Conservation (phyloP, 1,140 invertebrate genomes). For the Drosophila guanche region DNA sequence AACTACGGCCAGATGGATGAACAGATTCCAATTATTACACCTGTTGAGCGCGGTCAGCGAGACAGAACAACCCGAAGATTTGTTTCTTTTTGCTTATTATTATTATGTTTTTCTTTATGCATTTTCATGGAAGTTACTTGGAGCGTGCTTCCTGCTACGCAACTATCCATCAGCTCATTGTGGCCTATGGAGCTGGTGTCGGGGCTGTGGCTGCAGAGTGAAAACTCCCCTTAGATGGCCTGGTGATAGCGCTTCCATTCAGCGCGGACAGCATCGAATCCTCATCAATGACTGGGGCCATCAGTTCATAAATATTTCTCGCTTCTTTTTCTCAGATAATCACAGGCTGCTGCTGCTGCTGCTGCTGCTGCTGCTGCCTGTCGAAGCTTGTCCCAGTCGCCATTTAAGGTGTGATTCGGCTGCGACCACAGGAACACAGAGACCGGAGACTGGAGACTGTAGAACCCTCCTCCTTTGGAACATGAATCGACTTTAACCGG, state of each 20-base stretch:
- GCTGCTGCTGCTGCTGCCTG: conserved; percentile 57
- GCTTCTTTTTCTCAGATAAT: conserved; percentile 66
- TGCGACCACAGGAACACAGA: conserved; percentile 2
- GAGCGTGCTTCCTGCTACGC: conserved; percentile 77
- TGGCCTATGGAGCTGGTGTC: conserved; percentile 26
- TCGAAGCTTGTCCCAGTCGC: conserved; percentile 51
- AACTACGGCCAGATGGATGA: conserved; percentile 19
- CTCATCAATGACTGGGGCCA: conserved; percentile 68
- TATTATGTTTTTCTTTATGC: conserved; percentile 26
- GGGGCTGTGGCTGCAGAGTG: conserved; percentile 15
- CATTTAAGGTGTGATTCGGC: conserved; percentile 77
- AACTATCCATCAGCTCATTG: conserved; percentile 24
- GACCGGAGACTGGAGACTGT: too few species aligned
- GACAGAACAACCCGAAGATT: conserved; percentile 45
- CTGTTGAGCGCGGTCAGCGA: conserved; percentile 59
- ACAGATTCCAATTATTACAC: conserved; percentile 79
- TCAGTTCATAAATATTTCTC: conserved; percentile 79
- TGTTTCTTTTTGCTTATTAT: conserved; percentile 26
- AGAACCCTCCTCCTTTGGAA: conserved; percentile 2
- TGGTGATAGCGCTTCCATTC: conserved; percentile 33
- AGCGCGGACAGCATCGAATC: conserved; percentile 33
- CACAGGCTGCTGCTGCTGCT: conserved; percentile 67
- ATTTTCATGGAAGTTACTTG: conserved; percentile 59
- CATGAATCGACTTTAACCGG: conserved; percentile 54
- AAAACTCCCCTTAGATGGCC: conserved; percentile 54